phyloP scores from a whole-genome alignment of 1,140 invertebrate species.

The Calliphora vicina region DNA sequence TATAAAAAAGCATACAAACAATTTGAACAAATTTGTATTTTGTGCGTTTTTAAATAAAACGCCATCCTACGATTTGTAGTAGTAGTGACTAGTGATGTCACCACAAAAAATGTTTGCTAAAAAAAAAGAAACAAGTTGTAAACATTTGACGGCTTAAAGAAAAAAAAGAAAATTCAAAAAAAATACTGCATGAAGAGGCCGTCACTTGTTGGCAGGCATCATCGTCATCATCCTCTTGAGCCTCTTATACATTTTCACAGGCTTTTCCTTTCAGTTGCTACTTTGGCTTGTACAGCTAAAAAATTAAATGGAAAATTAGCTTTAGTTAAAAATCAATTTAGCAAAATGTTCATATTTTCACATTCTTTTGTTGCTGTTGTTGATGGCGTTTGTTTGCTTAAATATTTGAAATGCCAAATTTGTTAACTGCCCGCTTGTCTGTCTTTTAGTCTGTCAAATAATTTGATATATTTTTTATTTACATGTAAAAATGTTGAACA shows the following conservation, averaged over 20 bases:
- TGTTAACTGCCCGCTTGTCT: too few relatives aligned
- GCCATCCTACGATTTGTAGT: too few relatives aligned
- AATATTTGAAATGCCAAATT: too few relatives aligned
- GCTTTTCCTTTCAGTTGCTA: background rate
- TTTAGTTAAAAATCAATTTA: slow-evolving; percentile 2
- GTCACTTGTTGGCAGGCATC: too few relatives aligned
- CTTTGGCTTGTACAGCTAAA: background rate
- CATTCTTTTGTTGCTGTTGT: background rate
- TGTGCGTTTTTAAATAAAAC: too few relatives aligned
- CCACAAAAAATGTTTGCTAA: background rate
- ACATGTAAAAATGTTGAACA: too few relatives aligned
- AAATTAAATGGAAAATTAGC: background rate
- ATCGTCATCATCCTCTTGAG: background rate
- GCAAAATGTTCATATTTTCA: background rate
- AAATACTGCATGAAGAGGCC: too few relatives aligned
- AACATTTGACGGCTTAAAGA: background rate
- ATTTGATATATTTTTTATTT: too few relatives aligned
- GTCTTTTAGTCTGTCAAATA: too few relatives aligned
- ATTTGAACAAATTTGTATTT: too few relatives aligned
- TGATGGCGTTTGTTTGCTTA: background rate
- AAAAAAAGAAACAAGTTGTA: background rate
- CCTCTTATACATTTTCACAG: background rate
- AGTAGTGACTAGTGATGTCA: background rate
- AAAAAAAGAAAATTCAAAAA: background rate
- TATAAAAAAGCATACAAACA: too few relatives aligned